Conservation (phyloP, 2,113 vertebrate genomes). For the Amphiprion ocellaris region DNA sequence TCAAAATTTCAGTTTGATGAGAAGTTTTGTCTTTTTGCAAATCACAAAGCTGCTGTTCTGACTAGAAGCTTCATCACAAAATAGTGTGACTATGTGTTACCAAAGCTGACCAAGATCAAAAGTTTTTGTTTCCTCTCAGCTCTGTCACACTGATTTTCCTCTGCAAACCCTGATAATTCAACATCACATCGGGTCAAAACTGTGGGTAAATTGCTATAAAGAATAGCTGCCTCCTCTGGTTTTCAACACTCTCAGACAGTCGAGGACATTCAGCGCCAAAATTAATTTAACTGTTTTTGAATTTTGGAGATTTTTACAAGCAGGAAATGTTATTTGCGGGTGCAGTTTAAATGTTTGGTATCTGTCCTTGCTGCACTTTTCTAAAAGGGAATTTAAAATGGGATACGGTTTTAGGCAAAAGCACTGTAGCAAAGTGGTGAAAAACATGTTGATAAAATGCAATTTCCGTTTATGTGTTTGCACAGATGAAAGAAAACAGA, state of each 20-base stretch:
- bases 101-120: slow-evolving; percentile 8
- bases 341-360: slow-evolving; percentile 5
- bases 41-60: background rate
- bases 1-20: background rate
- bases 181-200: background rate
- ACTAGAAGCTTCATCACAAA: background rate
- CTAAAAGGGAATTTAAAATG: background rate
- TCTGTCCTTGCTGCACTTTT: background rate
- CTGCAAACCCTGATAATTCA: background rate
- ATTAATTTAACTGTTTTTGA: slow-evolving; percentile 4
- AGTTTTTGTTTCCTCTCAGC: slow-evolving; percentile 17
- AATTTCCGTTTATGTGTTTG: slow-evolving; percentile 6
- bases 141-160: background rate
- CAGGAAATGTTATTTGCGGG: background rate
- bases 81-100: slow-evolving; percentile 16
- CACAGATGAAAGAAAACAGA: slow-evolving; percentile 10
- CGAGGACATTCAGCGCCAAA: background rate
- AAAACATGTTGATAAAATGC: slow-evolving; percentile 8
- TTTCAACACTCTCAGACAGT: background rate
- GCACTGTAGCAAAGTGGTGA: background rate
- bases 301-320: background rate
- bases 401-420: background rate
- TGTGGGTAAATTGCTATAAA: background rate
- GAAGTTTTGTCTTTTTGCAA: background rate
- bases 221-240: background rate